These are phyloP conservation scores for Synanthedon andrenaeformis DNA, from an alignment of 2,888 invertebrate genomes.

Conservation along the genomic window DNA sequence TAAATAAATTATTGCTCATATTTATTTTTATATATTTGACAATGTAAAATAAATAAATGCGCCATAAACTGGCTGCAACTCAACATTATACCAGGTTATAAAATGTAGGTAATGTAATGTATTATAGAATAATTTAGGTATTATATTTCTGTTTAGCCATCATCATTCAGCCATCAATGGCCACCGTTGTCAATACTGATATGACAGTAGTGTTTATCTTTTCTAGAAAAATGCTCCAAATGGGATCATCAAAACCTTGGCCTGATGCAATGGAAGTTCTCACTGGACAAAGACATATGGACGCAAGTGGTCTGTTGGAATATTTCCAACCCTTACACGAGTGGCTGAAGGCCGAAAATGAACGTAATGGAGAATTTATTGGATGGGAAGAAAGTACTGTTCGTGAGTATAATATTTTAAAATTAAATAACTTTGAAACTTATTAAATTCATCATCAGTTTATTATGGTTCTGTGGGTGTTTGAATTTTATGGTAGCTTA, in stretches of 20 bases:
- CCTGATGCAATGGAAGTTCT: slow-evolving; percentile 80
- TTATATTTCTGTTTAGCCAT: too few species aligned
- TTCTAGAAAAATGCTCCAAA: slow-evolving; percentile 71
- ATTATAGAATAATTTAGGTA: too few species aligned
- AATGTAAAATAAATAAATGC: too few species aligned
- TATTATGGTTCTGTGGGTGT: background rate
- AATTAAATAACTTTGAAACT: background rate
- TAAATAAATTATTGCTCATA: too few species aligned
- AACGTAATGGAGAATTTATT: slow-evolving; percentile 67
- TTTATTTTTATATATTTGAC: too few species aligned
- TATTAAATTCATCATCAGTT: background rate
- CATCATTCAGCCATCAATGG: too few species aligned
- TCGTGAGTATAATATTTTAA: slow-evolving; percentile 31
- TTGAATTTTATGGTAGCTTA: too few species aligned
- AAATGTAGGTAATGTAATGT: too few species aligned
- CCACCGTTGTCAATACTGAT: too few species aligned
- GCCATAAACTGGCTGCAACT: too few species aligned
- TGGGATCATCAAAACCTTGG: slow-evolving; percentile 78
- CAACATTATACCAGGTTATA: too few species aligned
- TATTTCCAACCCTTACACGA: slow-evolving; percentile 78
- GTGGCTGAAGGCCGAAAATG: slow-evolving; percentile 76
- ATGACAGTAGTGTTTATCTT: background rate
- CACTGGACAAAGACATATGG: slow-evolving; percentile 77
- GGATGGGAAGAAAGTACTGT: slow-evolving; percentile 69
- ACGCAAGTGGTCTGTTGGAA: slow-evolving; percentile 76